A percentile compares a stretch with the other conserved stretches of the same genome.
These are phyloP conservation scores for Synaphobranchus kaupii DNA, from an alignment of 2,797 vertebrate species.

Conservation along the genomic window DNA sequence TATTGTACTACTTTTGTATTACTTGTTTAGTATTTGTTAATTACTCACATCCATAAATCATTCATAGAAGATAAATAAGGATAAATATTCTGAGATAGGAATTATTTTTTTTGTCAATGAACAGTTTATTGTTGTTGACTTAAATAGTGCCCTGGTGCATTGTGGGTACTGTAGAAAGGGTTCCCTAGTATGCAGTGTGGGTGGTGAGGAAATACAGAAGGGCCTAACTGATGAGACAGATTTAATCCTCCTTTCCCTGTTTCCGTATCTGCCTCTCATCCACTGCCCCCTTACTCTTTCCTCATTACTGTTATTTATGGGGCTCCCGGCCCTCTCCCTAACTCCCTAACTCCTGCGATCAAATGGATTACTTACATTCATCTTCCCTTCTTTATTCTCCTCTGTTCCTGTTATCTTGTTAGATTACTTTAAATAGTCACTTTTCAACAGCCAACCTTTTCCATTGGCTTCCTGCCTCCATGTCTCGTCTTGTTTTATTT, in stretches of 20 bases:
- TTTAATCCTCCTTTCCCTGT: neutral
- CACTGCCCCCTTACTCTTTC: neutral
- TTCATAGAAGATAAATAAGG: neutral
- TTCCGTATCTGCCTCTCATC: neutral
- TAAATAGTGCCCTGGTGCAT: neutral
- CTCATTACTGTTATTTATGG: conserved; percentile 7
- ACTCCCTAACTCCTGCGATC: neutral
- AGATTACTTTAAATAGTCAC: neutral
- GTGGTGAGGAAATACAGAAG: neutral
- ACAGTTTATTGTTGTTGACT: neutral
- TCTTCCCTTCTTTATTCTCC: neutral
- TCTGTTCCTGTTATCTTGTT: neutral
- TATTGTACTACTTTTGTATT: neutral
- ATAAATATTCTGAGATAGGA: neutral
- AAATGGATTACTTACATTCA: neutral
- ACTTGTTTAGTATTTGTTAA: neutral
- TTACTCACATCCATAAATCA: neutral
- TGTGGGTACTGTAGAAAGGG: neutral
- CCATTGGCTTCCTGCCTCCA: neutral
- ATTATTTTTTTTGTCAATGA: neutral
- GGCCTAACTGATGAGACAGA: neutral
- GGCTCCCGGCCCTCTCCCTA: neutral
- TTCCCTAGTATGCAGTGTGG: neutral
- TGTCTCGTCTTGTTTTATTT: neutral
- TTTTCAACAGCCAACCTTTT: neutral